Base-by-base conservation (phyloP, 2,113 vertebrate genomes). In the Dermatemys mawii region DNA sequence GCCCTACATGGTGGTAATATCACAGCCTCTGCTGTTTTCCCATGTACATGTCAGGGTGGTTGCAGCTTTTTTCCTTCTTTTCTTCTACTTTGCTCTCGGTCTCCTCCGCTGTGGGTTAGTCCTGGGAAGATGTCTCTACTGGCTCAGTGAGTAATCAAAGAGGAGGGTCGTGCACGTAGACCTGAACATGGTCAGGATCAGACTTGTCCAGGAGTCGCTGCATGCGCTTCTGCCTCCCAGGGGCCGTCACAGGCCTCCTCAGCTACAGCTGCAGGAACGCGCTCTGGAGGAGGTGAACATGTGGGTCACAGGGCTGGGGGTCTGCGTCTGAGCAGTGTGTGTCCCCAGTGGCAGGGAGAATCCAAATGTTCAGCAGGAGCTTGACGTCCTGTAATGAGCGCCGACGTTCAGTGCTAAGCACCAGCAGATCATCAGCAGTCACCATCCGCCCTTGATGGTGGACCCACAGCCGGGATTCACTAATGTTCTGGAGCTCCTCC, bases 361-460 rank as follows among this genome's bases (percentile, higher is more conserved):
- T 16, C 67, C 38, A 41, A 73, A 73, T 1, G 38, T 12, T 46
- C 38, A 41, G 70, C 70, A 75, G 70, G 38, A 75, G 11, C 67
- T 24, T 38, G n/a, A n/a, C 22, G 10, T 41, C 21, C 67, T 41
- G n/a, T 38, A 22, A 17, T 22, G 17, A 38, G 22, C 5, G 10
- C 38, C 11, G 38, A 75, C 9, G 12, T 75, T 44, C 38, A 19
- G 17, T 16, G 11, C n/a, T 17, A 14, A 70, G 19, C n/a, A 70
- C 35, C 8, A 12, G 70, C n/a, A 24, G 70, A 12, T 75, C 44
- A 26, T 73, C 38, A 41, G n/a, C n/a, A 41, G 38, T 41, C 70
- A 12, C 4, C 24, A 21, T 63, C 38, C 2, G 10, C n/a, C 3
- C 11, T 2, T 0, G 24, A 84, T 26, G 44, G 21, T 11, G 24